A percentile compares a stretch with the other conserved stretches of the same genome.
These are phyloP conservation scores for Apodemia duryi DNA, from an alignment of 2,888 invertebrate genomes.

Conservation along the genomic window DNA sequence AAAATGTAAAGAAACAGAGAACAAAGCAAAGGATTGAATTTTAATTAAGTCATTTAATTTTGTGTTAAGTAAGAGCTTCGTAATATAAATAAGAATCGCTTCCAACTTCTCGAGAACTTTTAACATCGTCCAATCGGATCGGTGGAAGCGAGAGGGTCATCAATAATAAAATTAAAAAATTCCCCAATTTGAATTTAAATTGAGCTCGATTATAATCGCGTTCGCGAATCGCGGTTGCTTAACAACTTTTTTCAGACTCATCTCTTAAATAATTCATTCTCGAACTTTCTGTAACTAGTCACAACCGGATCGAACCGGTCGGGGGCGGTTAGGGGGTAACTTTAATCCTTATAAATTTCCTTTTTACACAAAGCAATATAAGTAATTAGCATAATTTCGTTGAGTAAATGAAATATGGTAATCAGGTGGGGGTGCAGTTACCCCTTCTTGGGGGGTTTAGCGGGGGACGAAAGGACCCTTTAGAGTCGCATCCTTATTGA, in stretches of 20 bases:
- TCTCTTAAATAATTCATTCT: slow-evolving; percentile 67
- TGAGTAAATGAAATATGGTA: slow-evolving; percentile 80
- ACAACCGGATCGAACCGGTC: slow-evolving; percentile 49
- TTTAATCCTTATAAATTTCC: slow-evolving; percentile 80
- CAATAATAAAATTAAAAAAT: slow-evolving; percentile 77
- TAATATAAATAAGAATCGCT: slow-evolving; percentile 55
- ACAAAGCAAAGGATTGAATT: slow-evolving; percentile 19
- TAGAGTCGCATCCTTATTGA: slow-evolving; percentile 72
- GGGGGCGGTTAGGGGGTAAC: slow-evolving; percentile 55
- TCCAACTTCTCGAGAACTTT: slow-evolving; percentile 58
- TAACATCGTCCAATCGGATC: slow-evolving; percentile 64
- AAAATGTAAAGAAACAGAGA: slow-evolving; percentile 6
- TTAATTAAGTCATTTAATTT: slow-evolving; percentile 28
- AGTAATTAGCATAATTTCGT: slow-evolving; percentile 80
- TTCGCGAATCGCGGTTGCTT: slow-evolving; percentile 65
- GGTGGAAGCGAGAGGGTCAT: slow-evolving; percentile 58
- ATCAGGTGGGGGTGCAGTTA: slow-evolving; percentile 62
- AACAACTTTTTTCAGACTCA: slow-evolving; percentile 51
- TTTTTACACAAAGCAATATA: slow-evolving; percentile 81
- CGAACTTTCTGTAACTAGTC: slow-evolving; percentile 59
- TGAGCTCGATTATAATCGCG: slow-evolving; percentile 75
- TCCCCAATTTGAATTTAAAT: slow-evolving; percentile 78
- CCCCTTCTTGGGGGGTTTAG: slow-evolving; percentile 62
- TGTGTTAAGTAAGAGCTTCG: slow-evolving; percentile 22
- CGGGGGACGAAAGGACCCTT: slow-evolving; percentile 53